A percentile compares a stretch with the other conserved stretches of the same genome.
Evolutionary conservation across 92 coral and sea anemone species (phyloP).

Genomic region (Metridium senile): DNA sequence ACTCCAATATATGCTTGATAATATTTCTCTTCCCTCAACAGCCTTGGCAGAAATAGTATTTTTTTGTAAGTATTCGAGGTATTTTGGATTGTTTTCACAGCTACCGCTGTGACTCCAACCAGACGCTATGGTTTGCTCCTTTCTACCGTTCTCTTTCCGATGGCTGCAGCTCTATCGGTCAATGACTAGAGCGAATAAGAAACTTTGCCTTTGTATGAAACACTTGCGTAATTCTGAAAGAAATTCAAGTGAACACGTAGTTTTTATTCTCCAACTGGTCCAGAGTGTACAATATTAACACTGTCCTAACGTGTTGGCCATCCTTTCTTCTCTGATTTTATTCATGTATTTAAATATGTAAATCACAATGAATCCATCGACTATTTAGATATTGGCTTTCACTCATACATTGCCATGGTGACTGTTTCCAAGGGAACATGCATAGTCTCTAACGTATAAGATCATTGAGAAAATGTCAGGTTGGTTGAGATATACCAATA

Average conservation of each 20-base stretch:
- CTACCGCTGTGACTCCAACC: background rate
- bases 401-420: background rate
- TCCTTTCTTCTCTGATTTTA: background rate
- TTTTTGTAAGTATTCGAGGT: background rate
- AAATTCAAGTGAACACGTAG: too few species aligned
- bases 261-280: too few species aligned
- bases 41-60: too few species aligned
- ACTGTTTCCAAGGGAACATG: background rate
- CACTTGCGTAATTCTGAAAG: background rate
- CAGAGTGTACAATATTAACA: background rate
- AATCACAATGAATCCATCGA: background rate
- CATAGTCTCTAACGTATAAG: background rate
- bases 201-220: background rate
- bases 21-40: too few species aligned
- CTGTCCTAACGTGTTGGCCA: background rate
- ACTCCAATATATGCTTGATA: too few species aligned
- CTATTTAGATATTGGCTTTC: background rate
- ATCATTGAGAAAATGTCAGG: too few species aligned
- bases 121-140: too few species aligned
- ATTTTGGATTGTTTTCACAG: background rate
- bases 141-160: too few species aligned
- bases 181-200: background rate
- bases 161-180: background rate
- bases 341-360: conserved; percentile 15
- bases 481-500: background rate